Conservation (phyloP, 1,140 invertebrate genomes). For the Scaptomyza pallida region DNA sequence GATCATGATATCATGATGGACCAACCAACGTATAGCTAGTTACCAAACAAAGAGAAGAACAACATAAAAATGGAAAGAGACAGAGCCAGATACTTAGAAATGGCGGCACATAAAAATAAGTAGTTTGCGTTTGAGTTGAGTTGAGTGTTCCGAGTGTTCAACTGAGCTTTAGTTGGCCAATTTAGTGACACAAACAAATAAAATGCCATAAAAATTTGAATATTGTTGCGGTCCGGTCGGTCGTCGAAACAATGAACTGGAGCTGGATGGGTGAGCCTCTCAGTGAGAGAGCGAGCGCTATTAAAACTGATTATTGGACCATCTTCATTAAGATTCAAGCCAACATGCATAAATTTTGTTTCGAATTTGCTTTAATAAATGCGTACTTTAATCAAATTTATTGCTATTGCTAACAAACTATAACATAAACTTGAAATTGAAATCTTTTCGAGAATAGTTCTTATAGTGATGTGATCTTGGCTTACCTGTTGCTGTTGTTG, state of each 20-base stretch:
- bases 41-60: slow-evolving; percentile 27
- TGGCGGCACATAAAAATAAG: slow-evolving; percentile 17
- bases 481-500: slow-evolving; percentile 47
- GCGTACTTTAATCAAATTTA: slow-evolving; percentile 66
- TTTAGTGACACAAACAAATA: slow-evolving; percentile 73
- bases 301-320: slow-evolving; percentile 78
- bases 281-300: slow-evolving; percentile 65
- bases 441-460: background rate
- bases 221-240: slow-evolving; percentile 53
- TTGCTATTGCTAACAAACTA: slow-evolving; percentile 53
- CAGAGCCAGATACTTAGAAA: background rate
- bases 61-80: background rate
- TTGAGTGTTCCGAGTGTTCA: slow-evolving; percentile 44
- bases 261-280: no score
- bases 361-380: slow-evolving; percentile 59
- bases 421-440: slow-evolving; percentile 9
- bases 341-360: slow-evolving; percentile 67
- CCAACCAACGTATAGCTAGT: slow-evolving; percentile 65
- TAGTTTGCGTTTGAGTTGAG: no score
- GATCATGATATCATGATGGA: slow-evolving; percentile 73
- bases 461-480: background rate
- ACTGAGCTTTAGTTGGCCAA: slow-evolving; percentile 70
- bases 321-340: slow-evolving; percentile 68
- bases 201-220: slow-evolving; percentile 75
- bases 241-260: no score